Conservation (phyloP, 1,140 invertebrate species). For the Diprion similis region DNA sequence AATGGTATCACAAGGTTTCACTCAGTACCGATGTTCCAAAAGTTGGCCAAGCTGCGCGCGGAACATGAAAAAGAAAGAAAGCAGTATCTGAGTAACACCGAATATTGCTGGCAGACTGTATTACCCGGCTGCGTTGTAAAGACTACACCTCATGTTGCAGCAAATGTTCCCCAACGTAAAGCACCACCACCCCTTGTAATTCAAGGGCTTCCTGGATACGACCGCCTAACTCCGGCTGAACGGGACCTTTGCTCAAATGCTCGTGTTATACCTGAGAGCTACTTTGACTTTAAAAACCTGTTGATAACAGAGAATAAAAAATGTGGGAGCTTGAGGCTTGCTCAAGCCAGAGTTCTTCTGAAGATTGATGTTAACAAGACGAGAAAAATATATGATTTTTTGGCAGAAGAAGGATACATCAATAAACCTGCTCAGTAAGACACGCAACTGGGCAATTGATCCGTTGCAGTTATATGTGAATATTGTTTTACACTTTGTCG, state of each 20-base stretch:
- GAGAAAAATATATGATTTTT: constrained; percentile 85
- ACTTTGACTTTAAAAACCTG: constrained; percentile 77
- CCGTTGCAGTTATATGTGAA: not conserved
- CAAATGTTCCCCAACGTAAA: constrained; percentile 41
- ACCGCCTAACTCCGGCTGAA: constrained; percentile 76
- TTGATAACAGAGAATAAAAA: constrained; percentile 80
- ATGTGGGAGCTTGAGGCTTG: constrained; percentile 73
- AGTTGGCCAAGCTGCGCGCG: constrained; percentile 62
- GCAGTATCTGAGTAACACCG: constrained; percentile 61
- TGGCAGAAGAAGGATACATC: constrained; percentile 76
- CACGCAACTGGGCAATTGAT: not conserved
- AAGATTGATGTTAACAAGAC: constrained; percentile 97
- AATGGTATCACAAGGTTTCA: constrained; percentile 75
- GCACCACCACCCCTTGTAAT: constrained; percentile 76
- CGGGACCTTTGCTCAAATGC: constrained; percentile 77
- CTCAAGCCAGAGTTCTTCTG: constrained; percentile 80
- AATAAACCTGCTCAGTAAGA: constrained; percentile 57
- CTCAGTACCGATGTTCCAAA: constrained; percentile 72
- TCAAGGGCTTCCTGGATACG: constrained; percentile 78
- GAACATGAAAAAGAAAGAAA: constrained; percentile 67
- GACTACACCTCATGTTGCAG: constrained; percentile 22
- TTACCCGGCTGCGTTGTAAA: constrained; percentile 27
- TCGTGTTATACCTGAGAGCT: constrained; percentile 78
- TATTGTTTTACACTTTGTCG: not conserved
- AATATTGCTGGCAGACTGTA: constrained; percentile 51